These are phyloP conservation scores for Dryomyza anilis DNA, from an alignment of 2,888 invertebrate genomes.

Conservation along the genomic window DNA sequence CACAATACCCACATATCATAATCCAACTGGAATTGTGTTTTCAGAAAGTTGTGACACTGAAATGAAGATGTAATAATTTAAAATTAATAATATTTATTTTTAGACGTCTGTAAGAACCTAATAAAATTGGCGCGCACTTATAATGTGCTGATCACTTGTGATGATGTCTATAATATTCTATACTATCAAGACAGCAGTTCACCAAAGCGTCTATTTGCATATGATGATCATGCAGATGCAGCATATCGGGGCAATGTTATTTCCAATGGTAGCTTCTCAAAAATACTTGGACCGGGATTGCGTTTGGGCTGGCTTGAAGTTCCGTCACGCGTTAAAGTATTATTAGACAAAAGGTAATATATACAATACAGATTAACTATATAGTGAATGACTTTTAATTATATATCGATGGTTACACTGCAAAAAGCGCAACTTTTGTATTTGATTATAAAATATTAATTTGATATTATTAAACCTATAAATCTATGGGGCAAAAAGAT, in stretches of 20 bases:
- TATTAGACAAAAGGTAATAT: conserved; percentile 57
- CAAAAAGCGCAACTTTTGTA: no score
- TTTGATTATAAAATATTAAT: no score
- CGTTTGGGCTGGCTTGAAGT: conserved; percentile 72
- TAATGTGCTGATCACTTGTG: conserved; percentile 64
- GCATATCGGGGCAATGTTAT: conserved; percentile 65
- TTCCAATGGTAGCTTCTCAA: conserved; percentile 71
- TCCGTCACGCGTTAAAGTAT: conserved; percentile 58
- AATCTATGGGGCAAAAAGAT: no score
- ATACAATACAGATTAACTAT: no score
- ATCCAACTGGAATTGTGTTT: conserved; percentile 66
- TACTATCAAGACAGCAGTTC: conserved; percentile 60
- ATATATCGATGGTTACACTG: neutral
- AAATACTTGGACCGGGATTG: conserved; percentile 68
- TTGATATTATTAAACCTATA: no score
- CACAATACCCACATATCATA: conserved; percentile 66
- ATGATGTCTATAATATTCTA: conserved; percentile 70
- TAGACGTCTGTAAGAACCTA: conserved; percentile 60
- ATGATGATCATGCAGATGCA: conserved; percentile 60
- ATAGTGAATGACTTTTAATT: neutral
- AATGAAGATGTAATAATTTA: neutral
- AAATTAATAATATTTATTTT: neutral
- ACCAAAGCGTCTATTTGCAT: conserved; percentile 65
- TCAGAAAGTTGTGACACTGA: conserved; percentile 54
- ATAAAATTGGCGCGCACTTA: conserved; percentile 61